Evolutionary conservation across 2,113 vertebrate species (phyloP).

Genomic region (Sturnus vulgaris): DNA sequence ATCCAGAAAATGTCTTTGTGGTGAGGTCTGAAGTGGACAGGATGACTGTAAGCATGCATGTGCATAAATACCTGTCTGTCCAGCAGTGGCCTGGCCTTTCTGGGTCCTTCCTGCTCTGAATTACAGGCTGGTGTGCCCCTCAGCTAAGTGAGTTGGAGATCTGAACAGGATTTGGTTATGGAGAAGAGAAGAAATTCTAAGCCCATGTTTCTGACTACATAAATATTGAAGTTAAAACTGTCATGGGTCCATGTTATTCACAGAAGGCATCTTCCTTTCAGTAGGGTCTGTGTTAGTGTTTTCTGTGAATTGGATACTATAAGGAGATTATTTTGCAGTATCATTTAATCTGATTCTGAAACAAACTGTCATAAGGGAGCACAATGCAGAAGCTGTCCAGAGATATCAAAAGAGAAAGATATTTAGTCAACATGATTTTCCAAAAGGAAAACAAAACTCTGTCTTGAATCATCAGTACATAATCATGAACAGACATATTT

Average conservation of each 20-base stretch:
- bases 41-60: background rate
- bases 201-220: background rate
- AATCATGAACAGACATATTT: background rate
- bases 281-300: background rate
- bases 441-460: conserved; percentile 24
- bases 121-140: background rate
- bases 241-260: background rate
- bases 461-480: conserved; percentile 6
- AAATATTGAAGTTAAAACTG: background rate
- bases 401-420: background rate
- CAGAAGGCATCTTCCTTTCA: background rate
- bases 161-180: background rate
- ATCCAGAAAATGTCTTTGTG: background rate
- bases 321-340: conserved; percentile 5
- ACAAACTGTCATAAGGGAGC: background rate
- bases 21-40: background rate
- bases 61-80: background rate
- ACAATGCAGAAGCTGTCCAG: background rate
- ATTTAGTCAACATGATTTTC: conserved; percentile 14
- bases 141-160: background rate
- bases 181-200: background rate
- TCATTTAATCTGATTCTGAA: conserved; percentile 14
- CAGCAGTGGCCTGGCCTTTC: background rate
- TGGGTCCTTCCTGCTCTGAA: background rate
- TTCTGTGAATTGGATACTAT: background rate